A percentile compares a stretch with the other conserved stretches of the same genome.
These are phyloP conservation scores for Chrysolina haemoptera DNA, from an alignment of 2,888 invertebrate species.

Conservation along the genomic window DNA sequence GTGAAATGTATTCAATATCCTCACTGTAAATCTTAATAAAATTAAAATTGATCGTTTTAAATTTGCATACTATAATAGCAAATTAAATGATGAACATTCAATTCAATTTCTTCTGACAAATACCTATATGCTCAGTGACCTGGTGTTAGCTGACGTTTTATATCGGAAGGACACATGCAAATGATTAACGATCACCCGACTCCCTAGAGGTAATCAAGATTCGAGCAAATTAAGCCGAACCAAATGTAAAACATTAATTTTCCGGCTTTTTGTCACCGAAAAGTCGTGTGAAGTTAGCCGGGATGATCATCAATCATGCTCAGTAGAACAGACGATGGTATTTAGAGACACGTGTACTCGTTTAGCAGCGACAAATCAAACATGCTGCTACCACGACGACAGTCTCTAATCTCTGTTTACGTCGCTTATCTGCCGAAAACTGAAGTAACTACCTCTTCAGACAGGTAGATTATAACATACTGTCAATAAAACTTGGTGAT, in stretches of 20 bases:
- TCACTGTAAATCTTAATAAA: too few relatives aligned
- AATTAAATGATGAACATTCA: too few relatives aligned
- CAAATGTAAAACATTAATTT: constrained; percentile 34
- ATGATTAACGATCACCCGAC: constrained; percentile 7
- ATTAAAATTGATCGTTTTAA: too few relatives aligned
- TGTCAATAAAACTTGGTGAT: neutral
- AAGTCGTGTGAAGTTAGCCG: constrained; percentile 45
- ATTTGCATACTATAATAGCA: too few relatives aligned
- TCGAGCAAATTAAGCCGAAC: constrained; percentile 35
- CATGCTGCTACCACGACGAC: constrained; percentile 41
- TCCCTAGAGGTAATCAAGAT: constrained; percentile 17
- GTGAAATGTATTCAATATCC: too few relatives aligned
- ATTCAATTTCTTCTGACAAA: neutral
- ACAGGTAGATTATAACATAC: too few relatives aligned
- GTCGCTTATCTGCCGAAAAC: constrained; percentile 61
- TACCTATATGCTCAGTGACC: neutral
- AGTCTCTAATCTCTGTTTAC: constrained; percentile 60
- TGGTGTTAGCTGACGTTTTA: neutral
- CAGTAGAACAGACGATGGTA: constrained; percentile 39
- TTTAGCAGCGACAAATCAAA: constrained; percentile 63
- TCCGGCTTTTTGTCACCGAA: constrained; percentile 42
- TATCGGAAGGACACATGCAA: neutral
- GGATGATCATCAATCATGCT: constrained; percentile 55
- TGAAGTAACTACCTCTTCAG: too few relatives aligned
- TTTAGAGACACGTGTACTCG: constrained; percentile 58